Conservation (phyloP, 2,113 vertebrate genomes). For the Nycticorax nycticorax region DNA sequence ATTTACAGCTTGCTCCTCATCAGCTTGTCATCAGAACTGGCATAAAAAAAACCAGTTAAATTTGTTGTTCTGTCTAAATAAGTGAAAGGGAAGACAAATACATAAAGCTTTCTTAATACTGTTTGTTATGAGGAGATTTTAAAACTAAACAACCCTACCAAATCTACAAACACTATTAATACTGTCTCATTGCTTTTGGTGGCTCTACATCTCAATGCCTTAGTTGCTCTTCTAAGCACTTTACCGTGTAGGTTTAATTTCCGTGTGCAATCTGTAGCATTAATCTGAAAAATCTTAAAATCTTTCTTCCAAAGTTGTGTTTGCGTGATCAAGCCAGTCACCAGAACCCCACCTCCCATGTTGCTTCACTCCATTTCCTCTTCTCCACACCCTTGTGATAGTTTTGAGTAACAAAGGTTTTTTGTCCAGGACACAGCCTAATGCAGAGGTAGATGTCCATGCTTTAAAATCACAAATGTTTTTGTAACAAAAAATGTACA, state of each 20-base stretch:
- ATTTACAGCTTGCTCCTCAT: slow-evolving; percentile 47
- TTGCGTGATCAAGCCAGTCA: background rate
- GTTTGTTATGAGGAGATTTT: background rate
- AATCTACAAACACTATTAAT: background rate
- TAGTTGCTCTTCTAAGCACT: background rate
- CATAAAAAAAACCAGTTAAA: slow-evolving; percentile 29
- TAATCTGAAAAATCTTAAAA: slow-evolving; percentile 40
- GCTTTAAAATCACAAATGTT: background rate
- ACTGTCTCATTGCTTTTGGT: background rate
- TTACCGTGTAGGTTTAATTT: background rate
- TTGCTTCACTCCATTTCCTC: background rate
- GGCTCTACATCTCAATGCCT: background rate
- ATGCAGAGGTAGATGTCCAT: background rate
- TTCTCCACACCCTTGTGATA: background rate
- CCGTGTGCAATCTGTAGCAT: background rate
- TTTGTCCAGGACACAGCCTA: slow-evolving; percentile 11
- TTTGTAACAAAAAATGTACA: background rate
- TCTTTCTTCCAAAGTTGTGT: background rate
- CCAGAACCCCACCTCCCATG: slow-evolving; percentile 2
- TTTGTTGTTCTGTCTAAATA: slow-evolving; percentile 43
- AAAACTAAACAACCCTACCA: background rate
- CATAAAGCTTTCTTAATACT: slow-evolving; percentile 29
- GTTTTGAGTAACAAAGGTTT: slow-evolving; percentile 40
- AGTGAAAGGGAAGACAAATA: background rate
- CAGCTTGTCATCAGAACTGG: slow-evolving; percentile 22